Evolutionary conservation across 53 echinoderm and acorn worm species (phyloP).

Genomic region (Echinarachnius parma): DNA sequence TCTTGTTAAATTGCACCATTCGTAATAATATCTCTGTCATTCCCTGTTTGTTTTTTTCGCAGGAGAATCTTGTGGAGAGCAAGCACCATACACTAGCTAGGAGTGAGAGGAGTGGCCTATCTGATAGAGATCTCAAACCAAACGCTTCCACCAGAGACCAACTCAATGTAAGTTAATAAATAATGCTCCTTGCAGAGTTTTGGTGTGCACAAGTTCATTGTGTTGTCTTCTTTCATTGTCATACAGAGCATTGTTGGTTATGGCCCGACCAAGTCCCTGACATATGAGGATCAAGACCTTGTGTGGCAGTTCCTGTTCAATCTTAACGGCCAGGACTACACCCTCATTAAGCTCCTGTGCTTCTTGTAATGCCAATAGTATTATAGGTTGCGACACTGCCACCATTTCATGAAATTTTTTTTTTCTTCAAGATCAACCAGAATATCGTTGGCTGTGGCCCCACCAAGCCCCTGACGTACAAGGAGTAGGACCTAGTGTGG

Average conservation of each 20-base stretch:
- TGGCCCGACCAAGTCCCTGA: slow-evolving; percentile 77
- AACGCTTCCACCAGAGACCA: slow-evolving; percentile 97
- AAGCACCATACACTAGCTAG: slow-evolving; percentile 97
- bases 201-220: no score
- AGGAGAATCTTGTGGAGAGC: slow-evolving; percentile 94
- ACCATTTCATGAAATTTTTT: no score
- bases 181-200: no score
- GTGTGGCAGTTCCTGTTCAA: slow-evolving; percentile 92
- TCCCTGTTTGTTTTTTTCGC: no score
- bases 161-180: slow-evolving; percentile 96
- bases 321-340: slow-evolving; percentile 89
- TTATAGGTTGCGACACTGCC: no score
- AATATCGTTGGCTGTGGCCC: no score
- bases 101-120: slow-evolving; percentile 96
- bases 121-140: slow-evolving; percentile 95
- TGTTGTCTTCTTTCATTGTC: no score
- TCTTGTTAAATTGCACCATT: no score
- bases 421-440: no score
- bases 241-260: slow-evolving; percentile 90
- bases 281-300: slow-evolving; percentile 86
- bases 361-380: slow-evolving; percentile 96
- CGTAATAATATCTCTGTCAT: no score
- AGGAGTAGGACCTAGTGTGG: no score
- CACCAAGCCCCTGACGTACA: no score
- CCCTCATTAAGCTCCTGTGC: slow-evolving; percentile 95